These are phyloP conservation scores for Gila robusta DNA, from an alignment of 2,797 vertebrate species.

Conservation along the genomic window DNA sequence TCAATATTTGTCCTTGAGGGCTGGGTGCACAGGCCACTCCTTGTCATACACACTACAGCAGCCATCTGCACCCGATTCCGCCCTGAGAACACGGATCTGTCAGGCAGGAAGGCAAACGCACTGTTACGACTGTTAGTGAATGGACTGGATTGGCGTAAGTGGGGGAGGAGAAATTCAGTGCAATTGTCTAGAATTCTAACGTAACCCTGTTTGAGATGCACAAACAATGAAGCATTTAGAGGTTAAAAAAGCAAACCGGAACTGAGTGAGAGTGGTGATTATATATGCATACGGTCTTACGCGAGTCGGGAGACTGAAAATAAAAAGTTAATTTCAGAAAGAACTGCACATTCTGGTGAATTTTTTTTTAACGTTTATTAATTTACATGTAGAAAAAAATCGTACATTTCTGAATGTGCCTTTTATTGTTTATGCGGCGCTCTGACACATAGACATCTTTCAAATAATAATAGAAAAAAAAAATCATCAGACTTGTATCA, in stretches of 20 bases:
- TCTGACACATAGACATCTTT: constrained; percentile 65
- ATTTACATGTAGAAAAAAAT: constrained; percentile 80
- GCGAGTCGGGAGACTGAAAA: background rate
- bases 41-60: constrained; percentile 63
- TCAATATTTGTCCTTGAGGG: constrained; percentile 81
- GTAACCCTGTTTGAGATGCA: constrained; percentile 1
- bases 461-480: constrained; percentile 60
- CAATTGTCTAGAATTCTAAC: background rate
- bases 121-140: constrained; percentile 17
- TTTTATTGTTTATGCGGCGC: constrained; percentile 64
- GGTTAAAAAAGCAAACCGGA: constrained; percentile 29
- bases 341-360: background rate
- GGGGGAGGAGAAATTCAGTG: constrained; percentile 19
- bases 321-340: background rate
- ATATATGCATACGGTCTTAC: background rate
- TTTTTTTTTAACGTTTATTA: constrained; percentile 78
- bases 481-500: constrained; percentile 66
- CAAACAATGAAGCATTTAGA: constrained; percentile 15
- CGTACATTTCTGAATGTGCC: constrained; percentile 68
- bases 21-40: constrained; percentile 68
- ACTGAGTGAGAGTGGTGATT: background rate
- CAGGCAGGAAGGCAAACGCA: constrained; percentile 37
- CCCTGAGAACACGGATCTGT: constrained; percentile 80
- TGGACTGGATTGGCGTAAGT: constrained; percentile 39
- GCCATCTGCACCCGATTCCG: constrained; percentile 67